Evolutionary conservation across 2,797 vertebrate genomes (phyloP), one percentile per base, ranked within the genome.

Genomic region (Rhabdomys pumilio): DNA sequence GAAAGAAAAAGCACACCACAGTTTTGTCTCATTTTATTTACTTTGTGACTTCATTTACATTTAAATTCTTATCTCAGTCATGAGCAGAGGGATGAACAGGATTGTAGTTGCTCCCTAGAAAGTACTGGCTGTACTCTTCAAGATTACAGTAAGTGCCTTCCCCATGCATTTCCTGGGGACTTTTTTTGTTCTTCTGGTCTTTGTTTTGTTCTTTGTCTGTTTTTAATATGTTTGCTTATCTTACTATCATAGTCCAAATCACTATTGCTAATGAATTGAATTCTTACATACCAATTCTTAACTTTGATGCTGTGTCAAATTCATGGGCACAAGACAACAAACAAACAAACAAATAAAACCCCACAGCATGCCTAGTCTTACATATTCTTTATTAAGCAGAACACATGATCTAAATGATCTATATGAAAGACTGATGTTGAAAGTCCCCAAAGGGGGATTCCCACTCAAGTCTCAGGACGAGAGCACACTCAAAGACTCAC

Each of bases 271-370:
- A 73, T 91, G 67, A 89, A 20, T 1, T 17, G 26, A 67, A 31
- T 94, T 95, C 34, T 92, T 96, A 82, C 89, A 92, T 26, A 76
- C 15, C 24, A n/a, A 34, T 63, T 85, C 5, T 82, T 38, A 85
- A 47, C n/a, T 12, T 72, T 69, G 61, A 3, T 41, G 95, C 82
- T 92, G 41, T 57, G 77, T 81, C 24, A 95, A 59, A 90, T 63
- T 86, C 90, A 34, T 63, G 31, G 89, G 67, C 41, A 8, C 29
- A 59, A 69, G 19, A 50, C 24, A 63, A 53, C 12, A 82, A 82
- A 20, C 20, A 44, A 44, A 83, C n/a, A n/a, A 59, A 53, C 31
- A 55, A 15, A 76, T 13, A 57, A 59, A 83, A 59, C 22, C 10
- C 26, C 6, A 2, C 31, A 67, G 13, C 6, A 11, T n/a, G 24